Evolutionary conservation across 2,888 invertebrate species (phyloP).

Genomic region (Melieria omissa): DNA sequence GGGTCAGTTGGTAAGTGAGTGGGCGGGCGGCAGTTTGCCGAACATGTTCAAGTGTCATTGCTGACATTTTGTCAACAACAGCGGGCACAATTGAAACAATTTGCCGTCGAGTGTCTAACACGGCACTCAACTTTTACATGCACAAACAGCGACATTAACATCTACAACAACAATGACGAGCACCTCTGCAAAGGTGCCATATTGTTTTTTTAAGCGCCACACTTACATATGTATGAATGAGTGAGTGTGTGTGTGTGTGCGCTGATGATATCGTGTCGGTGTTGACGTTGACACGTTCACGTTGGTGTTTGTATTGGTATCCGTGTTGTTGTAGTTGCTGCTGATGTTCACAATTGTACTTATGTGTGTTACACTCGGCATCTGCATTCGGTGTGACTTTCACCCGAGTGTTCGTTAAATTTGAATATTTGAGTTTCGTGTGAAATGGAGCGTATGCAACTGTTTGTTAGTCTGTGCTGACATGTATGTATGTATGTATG

Average conservation of each 20-base stretch:
- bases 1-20: neutral
- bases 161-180: too few relatives aligned
- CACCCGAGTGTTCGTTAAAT: constrained; percentile 30
- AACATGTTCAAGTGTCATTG: constrained; percentile 7
- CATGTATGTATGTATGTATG: neutral
- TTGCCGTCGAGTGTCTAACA: constrained; percentile 18
- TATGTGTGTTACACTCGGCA: too few relatives aligned
- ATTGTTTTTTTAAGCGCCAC: too few relatives aligned
- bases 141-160: neutral
- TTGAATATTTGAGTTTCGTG: constrained; percentile 30
- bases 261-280: neutral
- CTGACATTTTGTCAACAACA: constrained; percentile 10
- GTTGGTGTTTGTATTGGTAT: too few relatives aligned
- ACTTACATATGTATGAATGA: neutral
- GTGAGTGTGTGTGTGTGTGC: neutral
- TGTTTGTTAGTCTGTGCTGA: neutral
- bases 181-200: neutral
- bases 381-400: constrained; percentile 10
- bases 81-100: constrained; percentile 14
- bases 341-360: too few relatives aligned
- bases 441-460: constrained; percentile 29
- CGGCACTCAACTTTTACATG: neutral
- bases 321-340: too few relatives aligned
- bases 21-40: too few relatives aligned
- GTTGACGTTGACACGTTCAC: too few relatives aligned